Base-by-base conservation (phyloP, 2,888 invertebrate genomes). In the Melanotus villosus region DNA sequence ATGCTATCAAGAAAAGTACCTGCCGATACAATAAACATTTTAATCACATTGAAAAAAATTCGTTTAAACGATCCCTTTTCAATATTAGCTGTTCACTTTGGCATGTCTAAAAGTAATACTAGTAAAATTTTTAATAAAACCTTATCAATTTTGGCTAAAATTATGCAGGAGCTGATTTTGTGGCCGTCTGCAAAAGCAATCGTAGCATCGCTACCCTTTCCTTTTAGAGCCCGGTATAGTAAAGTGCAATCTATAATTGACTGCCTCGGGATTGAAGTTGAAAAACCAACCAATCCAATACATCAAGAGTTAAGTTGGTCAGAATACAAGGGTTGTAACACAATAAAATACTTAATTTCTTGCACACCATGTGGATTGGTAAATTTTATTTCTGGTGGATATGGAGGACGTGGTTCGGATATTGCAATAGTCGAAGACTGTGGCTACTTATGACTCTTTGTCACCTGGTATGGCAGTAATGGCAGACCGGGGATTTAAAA, bases 261-360 rank as follows among this genome's bases (percentile, higher is more conserved):
- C 54, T 83, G 82, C 45, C 60, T 83, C 5, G 82, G 83, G 65
- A 82, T 81, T 21, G 79, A 82, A 52, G 67, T 83, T 14, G 77
- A 83, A 73, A 82, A 80, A 65, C 81, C 82, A 19, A 72, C 75
- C 4, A 77, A 80, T 43, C 73, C 81, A 3, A 2, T 82, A 1
- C 32, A 80, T 38, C 81, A 82, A 74, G 57, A 79, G n/a, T 19
- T 81, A 0, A 71, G 81, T 1, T 83, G 81, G 82, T 83, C 82
- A 21, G 77, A 80, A 0, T 80, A 81, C 21, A 76, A 75, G 57
- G 58, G 71, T 7, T 66, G 70, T 50, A 76, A 77, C 30, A 79
- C 77, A 2, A 23, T 79, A 9, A 78, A 78, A 64, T 54, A 74
- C 58, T 23, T 77, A 12, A 63, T 78, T 14, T 69, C 71, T 76